A percentile compares a stretch with the other conserved stretches of the same genome.
Evolutionary conservation across 2,888 invertebrate genomes (phyloP).

Genomic region (Tolmerus cingulatus): DNA sequence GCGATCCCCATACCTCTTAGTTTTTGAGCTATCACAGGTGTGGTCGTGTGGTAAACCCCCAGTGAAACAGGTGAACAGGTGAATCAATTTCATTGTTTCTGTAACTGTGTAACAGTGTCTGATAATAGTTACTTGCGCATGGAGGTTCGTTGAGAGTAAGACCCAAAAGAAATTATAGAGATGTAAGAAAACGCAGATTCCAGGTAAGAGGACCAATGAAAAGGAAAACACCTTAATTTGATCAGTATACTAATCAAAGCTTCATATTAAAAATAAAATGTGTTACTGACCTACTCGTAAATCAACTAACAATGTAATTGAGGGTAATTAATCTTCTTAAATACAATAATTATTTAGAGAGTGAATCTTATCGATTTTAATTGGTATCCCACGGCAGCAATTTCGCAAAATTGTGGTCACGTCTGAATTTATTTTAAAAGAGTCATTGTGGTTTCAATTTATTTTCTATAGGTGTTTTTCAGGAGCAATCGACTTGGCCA

Average conservation of each 20-base stretch:
- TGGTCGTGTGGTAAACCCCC: constrained; percentile 11
- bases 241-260: not conserved
- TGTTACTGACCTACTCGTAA: not conserved
- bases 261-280: not conserved
- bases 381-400: not conserved
- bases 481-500: not conserved
- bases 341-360: not conserved
- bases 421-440: not conserved
- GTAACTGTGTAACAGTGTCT: not conserved
- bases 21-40: not conserved
- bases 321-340: not conserved
- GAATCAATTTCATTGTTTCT: constrained; percentile 7
- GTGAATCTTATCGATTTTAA: not conserved
- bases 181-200: not conserved
- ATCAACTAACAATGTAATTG: not conserved
- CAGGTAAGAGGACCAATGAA: not conserved
- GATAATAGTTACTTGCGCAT: not conserved
- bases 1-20: not conserved
- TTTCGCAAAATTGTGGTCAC: not conserved
- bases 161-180: not conserved
- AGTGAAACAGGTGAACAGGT: constrained; percentile 17
- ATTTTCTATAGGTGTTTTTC: not conserved
- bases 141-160: not conserved
- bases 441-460: not conserved
- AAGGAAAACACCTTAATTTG: constrained; percentile 38